Percentiles rank a stretch among this genome's conserved stretches.
Conservation (phyloP, 2,113 vertebrate species). For the Cettia cetti region DNA sequence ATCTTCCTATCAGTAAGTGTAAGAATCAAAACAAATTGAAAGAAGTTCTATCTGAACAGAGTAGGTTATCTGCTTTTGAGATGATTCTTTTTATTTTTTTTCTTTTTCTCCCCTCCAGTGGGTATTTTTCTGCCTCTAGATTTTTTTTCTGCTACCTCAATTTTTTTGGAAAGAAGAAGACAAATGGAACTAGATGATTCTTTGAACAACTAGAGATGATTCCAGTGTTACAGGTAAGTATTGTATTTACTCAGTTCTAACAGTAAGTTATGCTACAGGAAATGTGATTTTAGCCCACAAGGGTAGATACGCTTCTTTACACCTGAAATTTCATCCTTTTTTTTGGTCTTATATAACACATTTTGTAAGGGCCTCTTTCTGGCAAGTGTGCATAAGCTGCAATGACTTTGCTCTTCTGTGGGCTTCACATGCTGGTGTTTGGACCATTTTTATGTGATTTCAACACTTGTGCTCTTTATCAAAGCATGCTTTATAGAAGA, state of each 20-base stretch:
- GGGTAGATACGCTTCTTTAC: neutral
- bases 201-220: neutral
- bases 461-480: neutral
- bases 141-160: slow-evolving; percentile 16
- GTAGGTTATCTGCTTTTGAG: neutral
- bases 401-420: neutral
- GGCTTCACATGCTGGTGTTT: neutral
- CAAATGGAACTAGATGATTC: neutral
- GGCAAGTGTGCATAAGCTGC: neutral
- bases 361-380: neutral
- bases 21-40: neutral
- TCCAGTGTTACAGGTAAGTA: neutral
- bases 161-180: neutral
- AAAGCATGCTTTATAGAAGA: neutral
- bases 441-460: neutral
- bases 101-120: no score
- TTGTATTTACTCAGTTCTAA: neutral
- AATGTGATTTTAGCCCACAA: neutral
- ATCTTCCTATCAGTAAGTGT: neutral
- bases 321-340: neutral
- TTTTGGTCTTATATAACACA: neutral
- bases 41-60: neutral
- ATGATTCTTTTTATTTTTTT: no score
- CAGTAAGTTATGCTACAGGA: neutral
- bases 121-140: neutral